Conservation (phyloP, 1,140 invertebrate genomes). For the Adoxophyes honmai region DNA sequence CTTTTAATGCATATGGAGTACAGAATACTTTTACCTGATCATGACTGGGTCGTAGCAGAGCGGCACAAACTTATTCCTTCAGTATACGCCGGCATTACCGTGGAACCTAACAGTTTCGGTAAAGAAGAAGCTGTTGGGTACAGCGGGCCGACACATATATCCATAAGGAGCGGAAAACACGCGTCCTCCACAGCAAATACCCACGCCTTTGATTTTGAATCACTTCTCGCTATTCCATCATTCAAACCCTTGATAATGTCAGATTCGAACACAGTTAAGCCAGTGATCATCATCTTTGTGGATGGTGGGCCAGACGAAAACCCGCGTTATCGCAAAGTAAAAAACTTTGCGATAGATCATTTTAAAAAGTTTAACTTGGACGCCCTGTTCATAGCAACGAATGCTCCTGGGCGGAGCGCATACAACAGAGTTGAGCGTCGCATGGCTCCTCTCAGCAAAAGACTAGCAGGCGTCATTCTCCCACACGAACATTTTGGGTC, state of each 20-base stretch:
- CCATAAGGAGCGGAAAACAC: slow-evolving; percentile 43
- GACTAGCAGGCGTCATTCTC: slow-evolving; percentile 39
- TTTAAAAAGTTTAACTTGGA: slow-evolving; percentile 61
- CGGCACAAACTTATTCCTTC: slow-evolving; percentile 56
- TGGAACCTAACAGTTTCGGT: slow-evolving; percentile 30
- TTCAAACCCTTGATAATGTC: too few relatives aligned
- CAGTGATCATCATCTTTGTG: slow-evolving; percentile 50
- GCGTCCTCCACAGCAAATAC: slow-evolving; percentile 28
- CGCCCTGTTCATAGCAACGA: slow-evolving; percentile 57
- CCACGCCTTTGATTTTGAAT: slow-evolving; percentile 21
- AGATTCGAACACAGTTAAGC: slow-evolving; percentile 33
- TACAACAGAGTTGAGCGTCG: slow-evolving; percentile 42
- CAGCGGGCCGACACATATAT: slow-evolving; percentile 47
- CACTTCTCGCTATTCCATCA: too few relatives aligned
- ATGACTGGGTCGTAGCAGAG: slow-evolving; percentile 56
- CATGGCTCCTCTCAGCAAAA: slow-evolving; percentile 41
- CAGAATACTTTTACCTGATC: slow-evolving; percentile 40
- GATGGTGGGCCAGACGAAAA: slow-evolving; percentile 70
- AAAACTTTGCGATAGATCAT: slow-evolving; percentile 42
- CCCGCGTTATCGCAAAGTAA: slow-evolving; percentile 54
- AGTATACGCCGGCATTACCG: slow-evolving; percentile 44
- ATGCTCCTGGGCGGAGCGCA: slow-evolving; percentile 52
- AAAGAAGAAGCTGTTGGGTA: slow-evolving; percentile 37
- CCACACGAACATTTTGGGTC: slow-evolving; percentile 36
- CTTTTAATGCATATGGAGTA: slow-evolving; percentile 64